These are phyloP conservation scores for Mylabris phalerata DNA, from an alignment of 1,140 invertebrate genomes.

Conservation along the genomic window DNA sequence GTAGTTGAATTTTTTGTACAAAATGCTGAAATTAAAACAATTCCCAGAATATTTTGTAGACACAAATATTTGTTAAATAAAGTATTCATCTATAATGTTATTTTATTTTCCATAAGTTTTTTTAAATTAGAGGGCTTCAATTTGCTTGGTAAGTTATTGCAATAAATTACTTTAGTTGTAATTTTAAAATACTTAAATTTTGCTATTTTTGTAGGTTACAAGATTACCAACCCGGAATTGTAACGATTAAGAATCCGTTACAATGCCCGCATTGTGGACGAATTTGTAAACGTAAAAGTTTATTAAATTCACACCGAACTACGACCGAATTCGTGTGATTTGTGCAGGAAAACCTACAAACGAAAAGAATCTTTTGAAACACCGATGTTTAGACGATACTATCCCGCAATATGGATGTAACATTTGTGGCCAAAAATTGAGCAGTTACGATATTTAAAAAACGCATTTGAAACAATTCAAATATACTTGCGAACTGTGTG, in stretches of 20 bases:
- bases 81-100: too few relatives aligned
- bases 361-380: too few relatives aligned
- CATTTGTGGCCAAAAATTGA: conserved; percentile 51
- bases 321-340: conserved; percentile 38
- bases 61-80: too few relatives aligned
- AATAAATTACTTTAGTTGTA: background rate
- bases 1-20: too few relatives aligned
- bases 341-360: too few relatives aligned
- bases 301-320: conserved; percentile 35
- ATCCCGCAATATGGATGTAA: conserved; percentile 42
- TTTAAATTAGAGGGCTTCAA: too few relatives aligned
- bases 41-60: too few relatives aligned
- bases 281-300: conserved; percentile 11
- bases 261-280: too few relatives aligned
- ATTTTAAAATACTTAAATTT: conserved; percentile 26
- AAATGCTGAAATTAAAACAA: too few relatives aligned
- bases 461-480: conserved; percentile 52
- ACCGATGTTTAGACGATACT: conserved; percentile 24
- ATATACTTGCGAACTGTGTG: conserved; percentile 27
- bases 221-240: conserved; percentile 21
- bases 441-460: conserved; percentile 56
- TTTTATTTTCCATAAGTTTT: too few relatives aligned
- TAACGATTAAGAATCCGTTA: conserved; percentile 28
- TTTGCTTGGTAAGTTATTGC: too few relatives aligned
- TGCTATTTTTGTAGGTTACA: conserved; percentile 33